Evolutionary conservation across 2,888 invertebrate genomes (phyloP), one percentile per base, ranked within the genome.

Genomic region (Caenorhabditis macrosperma): DNA sequence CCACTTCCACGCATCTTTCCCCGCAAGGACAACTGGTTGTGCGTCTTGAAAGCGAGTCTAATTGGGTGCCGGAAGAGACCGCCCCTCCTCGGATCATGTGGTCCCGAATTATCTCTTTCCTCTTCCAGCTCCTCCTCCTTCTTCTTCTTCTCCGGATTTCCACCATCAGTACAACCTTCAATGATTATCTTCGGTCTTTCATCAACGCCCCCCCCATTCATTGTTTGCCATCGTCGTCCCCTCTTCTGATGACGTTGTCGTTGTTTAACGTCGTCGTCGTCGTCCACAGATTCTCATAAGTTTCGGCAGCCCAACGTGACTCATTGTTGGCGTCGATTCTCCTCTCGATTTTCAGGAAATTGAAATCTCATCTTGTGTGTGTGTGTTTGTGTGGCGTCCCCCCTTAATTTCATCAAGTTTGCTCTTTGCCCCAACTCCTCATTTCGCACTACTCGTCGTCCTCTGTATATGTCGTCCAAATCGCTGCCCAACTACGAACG

Each of bases 401-500:
- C 2, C 9, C 41, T 38, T 38, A 54, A 66, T 52, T 50, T 35
- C 63, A 33, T 54, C 57, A 30, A 61, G 20, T 46, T 33, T 44
- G 35, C 55, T 57, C 38, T 24, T 54, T 60, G 26, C 35, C n/a
- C 22, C 46, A 22, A n/a, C 52, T 57, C 20, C 15, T 76, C 38
- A 24, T 52, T 61, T 52, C 17, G 30, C 26, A 26, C 24, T 17
- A 15, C 24, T 44, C 48, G 30, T 22, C n/a, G 41, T 52, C 35
- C 30, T 50, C 48, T 28, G 7, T 24, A 6, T 26, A 67, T 78
- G 78, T 78, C 78, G n/a, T 78, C 78, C 7, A 78, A 78, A 72
- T 78, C 78, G n/a, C 52, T 78, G 17, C 78, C 78, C 48, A 72
- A 72, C 66, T 78, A 67, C 71, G 67, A 78, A 17, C 44, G 59